Conservation (phyloP, 2,888 invertebrate species). For the Lasioglossum pauxillum region DNA sequence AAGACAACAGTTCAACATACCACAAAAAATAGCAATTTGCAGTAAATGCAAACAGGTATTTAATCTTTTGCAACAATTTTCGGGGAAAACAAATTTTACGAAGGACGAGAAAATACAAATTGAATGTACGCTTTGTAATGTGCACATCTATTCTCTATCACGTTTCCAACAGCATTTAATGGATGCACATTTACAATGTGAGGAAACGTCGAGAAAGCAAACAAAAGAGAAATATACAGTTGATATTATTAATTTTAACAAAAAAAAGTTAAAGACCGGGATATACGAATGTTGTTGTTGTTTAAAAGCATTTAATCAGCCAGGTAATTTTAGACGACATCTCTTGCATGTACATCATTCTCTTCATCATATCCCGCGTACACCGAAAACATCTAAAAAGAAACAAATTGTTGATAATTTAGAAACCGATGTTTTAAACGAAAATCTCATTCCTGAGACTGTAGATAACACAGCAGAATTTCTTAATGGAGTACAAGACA, state of each 20-base stretch:
- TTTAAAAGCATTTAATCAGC: background rate
- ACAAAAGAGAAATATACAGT: background rate
- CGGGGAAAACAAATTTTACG: conserved; percentile 21
- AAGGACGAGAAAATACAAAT: conserved; percentile 23
- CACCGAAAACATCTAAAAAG: too few species aligned
- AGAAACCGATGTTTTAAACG: background rate
- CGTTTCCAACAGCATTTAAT: conserved; percentile 46
- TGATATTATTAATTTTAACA: conserved; percentile 13
- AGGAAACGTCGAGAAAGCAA: background rate
- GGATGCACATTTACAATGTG: conserved; percentile 40
- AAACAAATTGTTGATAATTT: background rate
- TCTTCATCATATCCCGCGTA: background rate
- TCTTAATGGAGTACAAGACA: background rate
- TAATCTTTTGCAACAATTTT: conserved; percentile 42
- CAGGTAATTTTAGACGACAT: conserved; percentile 11
- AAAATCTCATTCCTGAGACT: conserved; percentile 1
- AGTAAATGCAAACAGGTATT: conserved; percentile 34
- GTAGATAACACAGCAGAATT: background rate
- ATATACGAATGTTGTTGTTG: conserved; percentile 48
- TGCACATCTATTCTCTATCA: conserved; percentile 32
- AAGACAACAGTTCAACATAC: background rate
- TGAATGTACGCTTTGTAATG: conserved; percentile 45
- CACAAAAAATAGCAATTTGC: conserved; percentile 33
- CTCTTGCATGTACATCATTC: background rate
- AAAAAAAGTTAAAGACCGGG: background rate